A percentile compares a stretch with the other conserved stretches of the same genome.
Conservation (phyloP, 1,140 invertebrate genomes). For the Drosophila suzukii region DNA sequence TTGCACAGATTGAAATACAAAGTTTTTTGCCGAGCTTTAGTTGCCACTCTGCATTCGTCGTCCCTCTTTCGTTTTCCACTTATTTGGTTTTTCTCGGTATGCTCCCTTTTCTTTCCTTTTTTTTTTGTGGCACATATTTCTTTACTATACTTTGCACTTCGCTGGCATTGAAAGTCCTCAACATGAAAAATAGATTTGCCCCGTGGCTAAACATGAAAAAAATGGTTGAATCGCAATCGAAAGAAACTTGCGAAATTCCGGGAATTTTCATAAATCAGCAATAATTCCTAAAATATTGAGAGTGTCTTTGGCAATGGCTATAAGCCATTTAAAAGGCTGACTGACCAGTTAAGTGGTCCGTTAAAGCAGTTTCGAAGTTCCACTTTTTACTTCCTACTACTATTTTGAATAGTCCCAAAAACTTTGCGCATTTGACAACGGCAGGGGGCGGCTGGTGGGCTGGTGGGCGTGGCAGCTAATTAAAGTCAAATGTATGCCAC, state of each 20-base stretch:
- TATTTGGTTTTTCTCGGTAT: slow-evolving; percentile 54
- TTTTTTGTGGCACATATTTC: slow-evolving; percentile 59
- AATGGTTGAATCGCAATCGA: slow-evolving; percentile 16
- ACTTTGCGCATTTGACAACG: slow-evolving; percentile 63
- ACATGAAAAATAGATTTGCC: slow-evolving; percentile 81
- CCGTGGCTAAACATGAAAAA: slow-evolving; percentile 26
- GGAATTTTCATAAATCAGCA: slow-evolving; percentile 77
- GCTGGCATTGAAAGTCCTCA: slow-evolving; percentile 63
- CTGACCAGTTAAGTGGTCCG: slow-evolving; percentile 40
- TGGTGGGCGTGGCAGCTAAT: slow-evolving; percentile 61
- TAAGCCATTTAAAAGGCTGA: slow-evolving; percentile 60
- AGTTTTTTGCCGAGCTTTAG: slow-evolving; percentile 69
- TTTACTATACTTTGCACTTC: slow-evolving; percentile 55
- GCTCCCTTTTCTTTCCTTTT: background rate
- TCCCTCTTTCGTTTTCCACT: slow-evolving; percentile 58
- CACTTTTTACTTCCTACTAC: background rate
- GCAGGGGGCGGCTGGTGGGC: background rate
- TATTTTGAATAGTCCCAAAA: slow-evolving; percentile 12
- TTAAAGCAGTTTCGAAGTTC: slow-evolving; percentile 13
- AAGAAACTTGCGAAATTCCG: slow-evolving; percentile 44
- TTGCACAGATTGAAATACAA: slow-evolving; percentile 81
- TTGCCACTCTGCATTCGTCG: slow-evolving; percentile 45
- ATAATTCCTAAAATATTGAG: slow-evolving; percentile 67
- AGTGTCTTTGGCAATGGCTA: slow-evolving; percentile 65
- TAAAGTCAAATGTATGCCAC: slow-evolving; percentile 73